These are phyloP conservation scores for Protula sp. DNA, from an alignment of 2,888 invertebrate species.

Conservation along the genomic window DNA sequence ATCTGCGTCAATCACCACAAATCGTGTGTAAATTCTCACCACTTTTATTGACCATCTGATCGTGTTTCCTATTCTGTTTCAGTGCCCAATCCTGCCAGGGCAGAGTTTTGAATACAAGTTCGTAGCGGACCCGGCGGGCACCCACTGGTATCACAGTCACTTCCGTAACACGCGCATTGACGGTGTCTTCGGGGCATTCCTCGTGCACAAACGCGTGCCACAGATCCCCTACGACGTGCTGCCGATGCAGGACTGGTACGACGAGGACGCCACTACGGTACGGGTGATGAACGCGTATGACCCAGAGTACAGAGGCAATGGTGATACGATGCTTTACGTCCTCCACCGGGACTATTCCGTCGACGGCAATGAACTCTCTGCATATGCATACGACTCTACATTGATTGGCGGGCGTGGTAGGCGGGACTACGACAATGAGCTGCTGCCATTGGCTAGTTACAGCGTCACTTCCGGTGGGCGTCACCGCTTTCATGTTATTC, in stretches of 20 bases:
- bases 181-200: background rate
- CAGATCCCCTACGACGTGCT: background rate
- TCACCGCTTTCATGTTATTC: constrained; percentile 33
- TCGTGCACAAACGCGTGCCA: background rate
- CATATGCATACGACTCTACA: background rate
- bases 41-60: too few species aligned
- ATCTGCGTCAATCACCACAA: too few species aligned
- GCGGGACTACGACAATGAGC: constrained; percentile 11
- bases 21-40: too few species aligned
- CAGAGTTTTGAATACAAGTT: constrained; percentile 35
- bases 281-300: too few species aligned
- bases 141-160: background rate
- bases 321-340: background rate
- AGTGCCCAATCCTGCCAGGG: constrained; percentile 40
- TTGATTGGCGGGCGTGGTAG: constrained; percentile 26
- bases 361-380: background rate
- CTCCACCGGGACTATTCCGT: background rate
- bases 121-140: too few species aligned
- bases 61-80: too few species aligned
- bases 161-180: background rate
- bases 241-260: background rate
- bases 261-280: too few species aligned
- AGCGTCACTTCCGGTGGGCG: background rate
- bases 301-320: background rate
- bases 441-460: constrained; percentile 7